A percentile compares a stretch with the other conserved stretches of the same genome.
phyloP scores from a whole-genome alignment of 2,113 vertebrate species.

The Aythya baeri region DNA sequence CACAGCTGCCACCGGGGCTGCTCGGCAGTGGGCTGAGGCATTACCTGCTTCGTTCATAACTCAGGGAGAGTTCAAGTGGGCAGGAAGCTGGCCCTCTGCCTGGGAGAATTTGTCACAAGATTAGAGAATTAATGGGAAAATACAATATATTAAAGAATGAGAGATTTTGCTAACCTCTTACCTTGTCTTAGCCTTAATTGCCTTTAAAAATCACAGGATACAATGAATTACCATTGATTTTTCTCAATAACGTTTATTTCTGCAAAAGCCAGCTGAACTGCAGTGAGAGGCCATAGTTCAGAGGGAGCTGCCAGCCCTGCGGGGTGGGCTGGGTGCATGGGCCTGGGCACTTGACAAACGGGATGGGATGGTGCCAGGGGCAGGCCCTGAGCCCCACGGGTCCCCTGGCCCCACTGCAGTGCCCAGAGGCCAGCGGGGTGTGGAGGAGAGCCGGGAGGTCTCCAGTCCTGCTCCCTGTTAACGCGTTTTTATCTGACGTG shows the following conservation, averaged over 20 bases:
- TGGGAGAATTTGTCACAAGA: constrained; percentile 61
- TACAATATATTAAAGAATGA: constrained; percentile 68
- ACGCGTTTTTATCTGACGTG: not conserved
- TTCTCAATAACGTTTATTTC: constrained; percentile 41
- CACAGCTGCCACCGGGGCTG: not conserved
- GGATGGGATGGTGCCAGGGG: too few relatives aligned
- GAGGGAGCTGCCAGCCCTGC: not conserved
- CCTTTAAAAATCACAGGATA: constrained; percentile 58
- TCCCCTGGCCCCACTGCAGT: too few relatives aligned
- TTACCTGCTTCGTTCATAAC: constrained; percentile 32
- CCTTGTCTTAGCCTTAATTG: constrained; percentile 68
- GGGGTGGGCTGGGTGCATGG: not conserved
- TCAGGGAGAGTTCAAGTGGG: constrained; percentile 19
- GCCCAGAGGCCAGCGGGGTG: not conserved
- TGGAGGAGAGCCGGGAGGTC: not conserved
- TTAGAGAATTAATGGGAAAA: constrained; percentile 68
- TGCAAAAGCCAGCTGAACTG: constrained; percentile 5
- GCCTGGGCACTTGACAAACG: too few relatives aligned
- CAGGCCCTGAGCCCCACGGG: too few relatives aligned
- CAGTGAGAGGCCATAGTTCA: constrained; percentile 7
- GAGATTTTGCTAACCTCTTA: constrained; percentile 68
- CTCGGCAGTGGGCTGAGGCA: not conserved
- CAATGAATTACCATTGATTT: constrained; percentile 72
- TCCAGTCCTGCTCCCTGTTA: not conserved
- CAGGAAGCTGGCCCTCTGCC: constrained; percentile 69